A percentile compares a stretch with the other conserved stretches of the same genome.
These are phyloP conservation scores for Conus canariensis DNA, from an alignment of 2,888 invertebrate genomes.

Conservation along the genomic window DNA sequence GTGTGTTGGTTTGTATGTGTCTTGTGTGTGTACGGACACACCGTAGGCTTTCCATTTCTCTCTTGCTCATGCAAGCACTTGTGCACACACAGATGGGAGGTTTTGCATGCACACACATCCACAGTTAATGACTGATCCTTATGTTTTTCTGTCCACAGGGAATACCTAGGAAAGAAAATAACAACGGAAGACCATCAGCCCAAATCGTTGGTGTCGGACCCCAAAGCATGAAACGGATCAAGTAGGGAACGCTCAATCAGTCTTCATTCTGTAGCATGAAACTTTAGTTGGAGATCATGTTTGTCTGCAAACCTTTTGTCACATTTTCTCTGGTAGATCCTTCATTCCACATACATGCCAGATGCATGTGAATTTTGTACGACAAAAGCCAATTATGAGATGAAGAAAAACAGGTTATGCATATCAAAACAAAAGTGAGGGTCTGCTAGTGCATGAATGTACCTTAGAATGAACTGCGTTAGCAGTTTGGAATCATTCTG, in stretches of 20 bases:
- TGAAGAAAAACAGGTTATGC: background rate
- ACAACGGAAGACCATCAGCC: conserved; percentile 38
- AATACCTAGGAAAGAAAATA: conserved; percentile 48
- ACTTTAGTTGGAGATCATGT: background rate
- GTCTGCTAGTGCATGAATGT: background rate
- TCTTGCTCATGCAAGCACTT: background rate
- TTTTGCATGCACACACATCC: no score
- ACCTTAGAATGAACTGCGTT: background rate
- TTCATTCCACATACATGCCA: background rate
- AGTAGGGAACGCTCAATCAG: background rate
- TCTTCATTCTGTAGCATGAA: background rate
- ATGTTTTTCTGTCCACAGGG: conserved; percentile 32
- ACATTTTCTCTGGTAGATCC: background rate
- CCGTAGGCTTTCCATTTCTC: no score
- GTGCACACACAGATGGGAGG: background rate
- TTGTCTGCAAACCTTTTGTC: background rate
- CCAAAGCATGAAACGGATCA: background rate
- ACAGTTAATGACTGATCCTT: no score
- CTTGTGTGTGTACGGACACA: no score
- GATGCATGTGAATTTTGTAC: no score
- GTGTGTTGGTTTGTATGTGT: background rate
- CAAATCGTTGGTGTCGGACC: background rate
- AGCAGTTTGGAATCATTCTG: background rate
- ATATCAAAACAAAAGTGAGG: background rate
- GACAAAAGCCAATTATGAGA: background rate